Evolutionary conservation across 2,797 vertebrate species (phyloP), one percentile per base, ranked within the genome.

Genomic region (Masticophis lateralis): DNA sequence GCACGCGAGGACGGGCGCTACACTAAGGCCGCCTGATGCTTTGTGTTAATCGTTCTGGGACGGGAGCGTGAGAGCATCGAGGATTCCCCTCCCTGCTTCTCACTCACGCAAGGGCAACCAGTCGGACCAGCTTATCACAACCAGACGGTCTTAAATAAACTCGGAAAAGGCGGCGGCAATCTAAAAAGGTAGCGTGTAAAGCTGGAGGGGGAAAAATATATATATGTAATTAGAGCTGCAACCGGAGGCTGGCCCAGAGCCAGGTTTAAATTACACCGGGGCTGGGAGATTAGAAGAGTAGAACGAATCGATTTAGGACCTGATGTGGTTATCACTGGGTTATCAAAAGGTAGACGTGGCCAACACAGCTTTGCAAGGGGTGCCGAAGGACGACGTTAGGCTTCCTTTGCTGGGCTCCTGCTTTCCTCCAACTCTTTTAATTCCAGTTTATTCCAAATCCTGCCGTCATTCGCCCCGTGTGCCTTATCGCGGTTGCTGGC

Each of bases 81-180:
- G 92, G 94, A 90, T 93, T 96, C 96, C 96, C 96, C 96, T 93
- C 94, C 95, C 91, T 66, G 0, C 63, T 94, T 95, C 96, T 98
- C 97, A 98, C 96, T 96, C 97, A 95, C 74, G 37, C 74, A 98
- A 95, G 97, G 92, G 97, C 97, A 97, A 98, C 98, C 96, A 97
- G 98, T 97, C 97, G 59, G 96, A 97, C 98, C 93, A 95, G 98
- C 98, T 98, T 98, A 97, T 96, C 95, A 89, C 95, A 97, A 97
- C 96, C 96, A 95, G 95, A 95, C 53, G 94, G 92, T 91, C 96
- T 98, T 98, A 98, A 98, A 98, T 96, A 98, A 98, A 98, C 98
- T 98, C 97, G 97, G 87, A 95, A 97, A 97, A 97, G 97, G 98
- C 97, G 97, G 96, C 97, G 97, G 96, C 97, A 97, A 96, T 95